phyloP scores from a whole-genome alignment of 2,888 invertebrate species.

The Argyresthia albistria region DNA sequence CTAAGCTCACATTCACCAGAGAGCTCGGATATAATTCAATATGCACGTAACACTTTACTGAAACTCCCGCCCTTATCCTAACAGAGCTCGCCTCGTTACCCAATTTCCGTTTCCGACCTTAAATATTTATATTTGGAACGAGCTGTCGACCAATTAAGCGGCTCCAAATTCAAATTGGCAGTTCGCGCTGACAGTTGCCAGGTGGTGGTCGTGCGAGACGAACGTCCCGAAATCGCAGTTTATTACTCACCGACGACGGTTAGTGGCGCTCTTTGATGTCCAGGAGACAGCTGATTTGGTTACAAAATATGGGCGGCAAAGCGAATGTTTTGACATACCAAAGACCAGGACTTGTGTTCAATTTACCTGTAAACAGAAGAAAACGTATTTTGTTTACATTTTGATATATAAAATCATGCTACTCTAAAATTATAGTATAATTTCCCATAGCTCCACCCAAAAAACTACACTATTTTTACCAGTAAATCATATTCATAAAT shows the following conservation, averaged over 20 bases:
- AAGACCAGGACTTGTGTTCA: neutral
- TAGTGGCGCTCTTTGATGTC: slow-evolving; percentile 58
- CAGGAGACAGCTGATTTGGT: neutral
- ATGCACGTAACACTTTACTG: slow-evolving; percentile 6
- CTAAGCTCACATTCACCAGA: no score
- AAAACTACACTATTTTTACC: no score
- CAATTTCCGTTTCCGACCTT: slow-evolving; percentile 30
- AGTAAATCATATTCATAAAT: no score
- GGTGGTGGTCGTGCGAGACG: slow-evolving; percentile 35
- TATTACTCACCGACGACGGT: slow-evolving; percentile 39
- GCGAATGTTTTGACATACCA: neutral
- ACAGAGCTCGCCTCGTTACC: slow-evolving; percentile 18
- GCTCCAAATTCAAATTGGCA: slow-evolving; percentile 51
- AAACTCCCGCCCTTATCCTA: slow-evolving; percentile 1
- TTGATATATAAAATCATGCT: neutral
- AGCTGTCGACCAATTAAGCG: slow-evolving; percentile 52
- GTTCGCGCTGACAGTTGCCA: slow-evolving; percentile 54
- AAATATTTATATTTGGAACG: slow-evolving; percentile 49
- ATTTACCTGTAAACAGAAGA: slow-evolving; percentile 3
- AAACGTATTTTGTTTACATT: neutral
- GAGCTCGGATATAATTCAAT: slow-evolving; percentile 11
- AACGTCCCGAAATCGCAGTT: slow-evolving; percentile 37
- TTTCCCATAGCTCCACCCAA: no score
- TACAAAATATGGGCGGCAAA: neutral
- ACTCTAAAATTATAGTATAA: no score